These are phyloP conservation scores for Polia nebulosa DNA, from an alignment of 2,888 invertebrate species.

Conservation along the genomic window DNA sequence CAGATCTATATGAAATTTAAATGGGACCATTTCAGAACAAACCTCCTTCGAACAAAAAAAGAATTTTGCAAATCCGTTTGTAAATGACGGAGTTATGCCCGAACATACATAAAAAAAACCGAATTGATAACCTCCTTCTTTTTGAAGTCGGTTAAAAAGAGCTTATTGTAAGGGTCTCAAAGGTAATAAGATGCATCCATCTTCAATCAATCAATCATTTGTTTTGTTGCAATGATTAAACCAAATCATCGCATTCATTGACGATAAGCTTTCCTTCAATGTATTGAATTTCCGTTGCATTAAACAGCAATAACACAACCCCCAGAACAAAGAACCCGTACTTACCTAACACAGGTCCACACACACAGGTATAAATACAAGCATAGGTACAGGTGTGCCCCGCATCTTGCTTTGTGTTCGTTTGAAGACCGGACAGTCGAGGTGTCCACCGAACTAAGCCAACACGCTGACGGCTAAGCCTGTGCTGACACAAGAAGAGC, in stretches of 20 bases:
- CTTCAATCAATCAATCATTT: too few species aligned
- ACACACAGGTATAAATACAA: neutral
- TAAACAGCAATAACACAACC: neutral
- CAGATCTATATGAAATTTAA: too few species aligned
- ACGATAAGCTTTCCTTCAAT: neutral
- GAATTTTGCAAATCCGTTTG: too few species aligned
- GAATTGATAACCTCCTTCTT: too few species aligned
- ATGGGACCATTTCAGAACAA: too few species aligned
- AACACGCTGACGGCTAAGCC: conserved; percentile 37
- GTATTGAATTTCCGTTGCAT: neutral
- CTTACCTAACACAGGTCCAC: neutral
- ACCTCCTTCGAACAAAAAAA: too few species aligned
- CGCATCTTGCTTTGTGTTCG: conserved; percentile 43
- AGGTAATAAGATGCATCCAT: too few species aligned
- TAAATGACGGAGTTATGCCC: too few species aligned
- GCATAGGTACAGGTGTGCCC: conserved; percentile 13
- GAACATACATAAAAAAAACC: too few species aligned
- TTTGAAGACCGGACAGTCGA: conserved; percentile 41
- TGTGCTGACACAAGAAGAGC: conserved; percentile 35
- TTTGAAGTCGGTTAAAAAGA: too few species aligned
- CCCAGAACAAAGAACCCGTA: neutral
- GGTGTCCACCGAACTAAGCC: conserved; percentile 40
- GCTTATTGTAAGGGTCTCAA: too few species aligned
- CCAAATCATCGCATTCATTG: neutral
- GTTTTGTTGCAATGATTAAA: neutral